Percentiles rank a stretch among this genome's conserved stretches.
Conservation (phyloP, 2,113 vertebrate genomes). For the Psittacula cyanocephala region DNA sequence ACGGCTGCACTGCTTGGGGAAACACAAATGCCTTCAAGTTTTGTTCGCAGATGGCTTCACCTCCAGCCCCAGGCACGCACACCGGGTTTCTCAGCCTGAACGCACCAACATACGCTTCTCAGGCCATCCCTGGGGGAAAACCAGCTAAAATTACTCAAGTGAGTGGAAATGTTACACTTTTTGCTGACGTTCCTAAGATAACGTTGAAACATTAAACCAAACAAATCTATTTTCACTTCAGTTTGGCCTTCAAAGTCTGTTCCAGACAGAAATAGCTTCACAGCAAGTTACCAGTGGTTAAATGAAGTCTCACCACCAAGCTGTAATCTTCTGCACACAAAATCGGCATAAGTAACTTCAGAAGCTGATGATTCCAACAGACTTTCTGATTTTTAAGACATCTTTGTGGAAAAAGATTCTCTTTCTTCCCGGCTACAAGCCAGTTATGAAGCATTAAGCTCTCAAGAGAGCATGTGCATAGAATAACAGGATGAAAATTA, state of each 20-base stretch:
- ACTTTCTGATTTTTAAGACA: not conserved
- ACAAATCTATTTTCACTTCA: not conserved
- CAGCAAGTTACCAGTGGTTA: not conserved
- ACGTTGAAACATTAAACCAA: not conserved
- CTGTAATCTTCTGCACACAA: not conserved
- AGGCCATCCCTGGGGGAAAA: not conserved
- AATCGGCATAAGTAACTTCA: not conserved
- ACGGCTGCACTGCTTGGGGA: not conserved
- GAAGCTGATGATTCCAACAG: not conserved
- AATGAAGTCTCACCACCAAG: not conserved
- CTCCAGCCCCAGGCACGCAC: not conserved
- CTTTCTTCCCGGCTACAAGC: not conserved
- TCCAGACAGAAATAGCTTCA: not conserved
- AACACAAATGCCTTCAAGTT: fast-evolving
- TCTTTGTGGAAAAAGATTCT: not conserved
- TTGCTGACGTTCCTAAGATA: not conserved
- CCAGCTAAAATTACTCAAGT: not conserved
- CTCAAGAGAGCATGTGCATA: not conserved
- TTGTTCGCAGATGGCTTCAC: not conserved
- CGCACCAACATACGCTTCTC: fast-evolving
- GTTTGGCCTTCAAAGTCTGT: not conserved
- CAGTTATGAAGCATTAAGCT: not conserved
- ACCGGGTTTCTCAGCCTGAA: not conserved
- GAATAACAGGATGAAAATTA: not conserved
- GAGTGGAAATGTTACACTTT: not conserved